These are phyloP conservation scores for Eudemis profundana DNA, from an alignment of 2,888 invertebrate genomes.

Conservation along the genomic window DNA sequence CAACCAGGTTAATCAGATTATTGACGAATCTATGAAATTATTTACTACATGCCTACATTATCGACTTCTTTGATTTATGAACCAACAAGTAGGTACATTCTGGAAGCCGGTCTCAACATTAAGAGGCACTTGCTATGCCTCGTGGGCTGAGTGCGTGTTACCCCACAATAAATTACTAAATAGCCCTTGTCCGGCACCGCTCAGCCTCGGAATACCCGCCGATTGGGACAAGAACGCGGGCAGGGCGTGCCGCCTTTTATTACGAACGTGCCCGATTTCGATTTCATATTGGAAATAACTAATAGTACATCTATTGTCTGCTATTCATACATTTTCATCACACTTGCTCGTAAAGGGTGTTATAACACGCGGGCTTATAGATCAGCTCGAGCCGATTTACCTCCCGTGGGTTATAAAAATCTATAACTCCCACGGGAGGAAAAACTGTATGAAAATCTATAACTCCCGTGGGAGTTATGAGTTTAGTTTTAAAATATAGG, in stretches of 20 bases:
- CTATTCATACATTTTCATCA: slow-evolving; percentile 34
- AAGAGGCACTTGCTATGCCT: slow-evolving; percentile 20
- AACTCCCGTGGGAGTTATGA: too few relatives aligned
- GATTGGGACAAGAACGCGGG: slow-evolving; percentile 47
- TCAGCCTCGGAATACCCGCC: slow-evolving; percentile 12
- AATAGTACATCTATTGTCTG: slow-evolving; percentile 30
- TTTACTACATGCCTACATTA: too few relatives aligned
- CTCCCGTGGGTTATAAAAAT: too few relatives aligned
- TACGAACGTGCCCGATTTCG: slow-evolving; percentile 35
- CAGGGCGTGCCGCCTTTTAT: slow-evolving; percentile 40
- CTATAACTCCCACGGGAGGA: too few relatives aligned
- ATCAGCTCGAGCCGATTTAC: too few relatives aligned
- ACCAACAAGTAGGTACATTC: neutral
- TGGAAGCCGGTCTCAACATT: neutral
- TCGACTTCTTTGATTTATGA: neutral
- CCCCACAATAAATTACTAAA: slow-evolving; percentile 61
- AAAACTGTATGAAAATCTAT: too few relatives aligned
- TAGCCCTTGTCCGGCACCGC: slow-evolving; percentile 49
- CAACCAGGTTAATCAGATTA: too few relatives aligned
- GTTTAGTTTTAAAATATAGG: too few relatives aligned
- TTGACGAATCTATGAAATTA: too few relatives aligned
- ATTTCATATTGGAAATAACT: slow-evolving; percentile 38
- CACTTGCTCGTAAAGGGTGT: too few relatives aligned
- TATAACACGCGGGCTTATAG: too few relatives aligned
- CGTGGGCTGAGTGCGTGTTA: slow-evolving; percentile 56